These are phyloP conservation scores for Boloria euphrosyne DNA, from an alignment of 2,888 invertebrate species.

Conservation along the genomic window DNA sequence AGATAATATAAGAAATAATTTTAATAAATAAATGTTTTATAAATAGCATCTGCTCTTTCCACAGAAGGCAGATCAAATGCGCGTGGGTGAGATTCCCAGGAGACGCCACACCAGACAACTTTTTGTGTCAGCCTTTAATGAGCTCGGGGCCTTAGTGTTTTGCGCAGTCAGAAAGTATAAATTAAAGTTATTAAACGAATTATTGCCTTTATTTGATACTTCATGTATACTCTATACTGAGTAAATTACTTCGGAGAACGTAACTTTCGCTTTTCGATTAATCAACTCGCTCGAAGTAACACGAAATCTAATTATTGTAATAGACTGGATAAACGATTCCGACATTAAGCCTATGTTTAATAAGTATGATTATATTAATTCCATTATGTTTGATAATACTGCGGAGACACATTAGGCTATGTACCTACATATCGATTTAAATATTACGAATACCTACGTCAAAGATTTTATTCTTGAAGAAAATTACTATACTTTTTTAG, in stretches of 20 bases:
- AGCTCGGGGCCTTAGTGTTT: slow-evolving; percentile 69
- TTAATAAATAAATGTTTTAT: slow-evolving; percentile 1
- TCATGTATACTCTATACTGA: neutral
- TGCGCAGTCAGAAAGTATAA: slow-evolving; percentile 54
- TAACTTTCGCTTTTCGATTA: slow-evolving; percentile 10
- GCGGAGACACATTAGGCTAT: too few species aligned
- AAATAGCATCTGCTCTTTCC: slow-evolving; percentile 41
- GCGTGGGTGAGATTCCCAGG: slow-evolving; percentile 52
- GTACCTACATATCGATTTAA: too few species aligned
- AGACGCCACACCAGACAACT: slow-evolving; percentile 56
- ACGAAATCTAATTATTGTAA: slow-evolving; percentile 1
- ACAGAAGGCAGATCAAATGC: slow-evolving; percentile 51
- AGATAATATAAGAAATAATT: neutral
- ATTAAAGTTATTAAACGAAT: slow-evolving; percentile 48
- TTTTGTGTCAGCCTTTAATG: slow-evolving; percentile 74
- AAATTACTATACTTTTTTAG: too few species aligned
- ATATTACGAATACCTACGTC: too few species aligned
- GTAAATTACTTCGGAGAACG: neutral
- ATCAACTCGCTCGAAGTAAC: slow-evolving; percentile 6
- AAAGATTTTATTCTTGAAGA: too few species aligned
- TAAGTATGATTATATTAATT: neutral
- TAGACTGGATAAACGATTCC: slow-evolving; percentile 6
- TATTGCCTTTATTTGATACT: slow-evolving; percentile 31
- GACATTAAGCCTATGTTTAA: slow-evolving; percentile 11
- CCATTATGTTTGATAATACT: too few species aligned